Evolutionary conservation across 2,888 invertebrate genomes (phyloP).

Genomic region (Mythimna pallens): DNA sequence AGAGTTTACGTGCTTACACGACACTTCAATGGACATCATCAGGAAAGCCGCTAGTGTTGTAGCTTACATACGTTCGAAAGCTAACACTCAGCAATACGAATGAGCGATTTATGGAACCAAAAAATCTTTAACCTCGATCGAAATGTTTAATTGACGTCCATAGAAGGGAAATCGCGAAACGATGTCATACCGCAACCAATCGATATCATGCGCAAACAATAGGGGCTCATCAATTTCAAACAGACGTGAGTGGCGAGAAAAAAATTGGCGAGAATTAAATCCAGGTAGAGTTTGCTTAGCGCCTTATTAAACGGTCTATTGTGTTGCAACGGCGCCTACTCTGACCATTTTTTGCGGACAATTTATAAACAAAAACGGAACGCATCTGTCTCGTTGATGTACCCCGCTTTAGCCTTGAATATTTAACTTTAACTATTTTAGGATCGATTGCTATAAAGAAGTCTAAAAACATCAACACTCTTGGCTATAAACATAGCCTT

Average conservation of each 20-base stretch:
- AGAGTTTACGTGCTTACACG: conserved; percentile 73
- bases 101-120: conserved; percentile 26
- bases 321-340: conserved; percentile 83
- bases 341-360: conserved; percentile 76
- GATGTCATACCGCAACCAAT: conserved; percentile 73
- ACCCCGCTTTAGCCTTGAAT: conserved; percentile 53
- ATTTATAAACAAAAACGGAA: conserved; percentile 71
- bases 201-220: conserved; percentile 80
- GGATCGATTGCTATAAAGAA: conserved; percentile 24
- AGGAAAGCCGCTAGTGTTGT: conserved; percentile 66
- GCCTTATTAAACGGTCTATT: conserved; percentile 82
- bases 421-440: conserved; percentile 52
- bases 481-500: background rate
- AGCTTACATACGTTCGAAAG: conserved; percentile 55
- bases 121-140: conserved; percentile 54
- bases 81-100: conserved; percentile 22
- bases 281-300: conserved; percentile 84
- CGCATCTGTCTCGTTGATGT: conserved; percentile 66
- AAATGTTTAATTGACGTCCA: conserved; percentile 64
- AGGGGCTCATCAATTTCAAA: conserved; percentile 80
- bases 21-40: conserved; percentile 67
- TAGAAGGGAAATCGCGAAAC: conserved; percentile 63
- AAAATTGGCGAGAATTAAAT: conserved; percentile 77
- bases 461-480: conserved; percentile 17
- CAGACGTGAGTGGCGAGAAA: conserved; percentile 75